Evolutionary conservation across 2,888 invertebrate genomes (phyloP).

Genomic region (Formica aserva): DNA sequence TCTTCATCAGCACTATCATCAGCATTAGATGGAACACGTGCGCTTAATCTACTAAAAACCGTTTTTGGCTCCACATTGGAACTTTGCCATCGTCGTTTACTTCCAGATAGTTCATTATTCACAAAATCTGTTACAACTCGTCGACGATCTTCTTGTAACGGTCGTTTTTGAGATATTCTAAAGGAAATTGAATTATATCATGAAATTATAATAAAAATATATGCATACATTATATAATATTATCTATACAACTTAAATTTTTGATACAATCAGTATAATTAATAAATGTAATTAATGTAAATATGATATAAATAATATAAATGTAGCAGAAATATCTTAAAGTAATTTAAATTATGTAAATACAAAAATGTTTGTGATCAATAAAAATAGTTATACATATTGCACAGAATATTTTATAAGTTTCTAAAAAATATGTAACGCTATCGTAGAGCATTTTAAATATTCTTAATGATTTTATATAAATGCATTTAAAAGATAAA

Average conservation of each 20-base stretch:
- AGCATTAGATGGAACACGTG: constrained; percentile 83
- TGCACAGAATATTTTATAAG: not conserved
- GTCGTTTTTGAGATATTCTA: constrained; percentile 81
- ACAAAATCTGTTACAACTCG: constrained; percentile 79
- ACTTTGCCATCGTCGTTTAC: constrained; percentile 82
- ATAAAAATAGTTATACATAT: not conserved
- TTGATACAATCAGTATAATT: not conserved
- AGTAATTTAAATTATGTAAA: not conserved
- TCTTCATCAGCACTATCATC: constrained; percentile 85
- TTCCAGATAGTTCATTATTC: constrained; percentile 79
- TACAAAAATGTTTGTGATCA: not conserved
- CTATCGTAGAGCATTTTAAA: not conserved
- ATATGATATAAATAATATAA: not conserved
- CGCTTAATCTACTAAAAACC: constrained; percentile 84
- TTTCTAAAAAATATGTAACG: not conserved
- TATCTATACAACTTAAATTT: not conserved
- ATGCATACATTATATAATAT: not conserved
- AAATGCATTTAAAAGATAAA: not conserved
- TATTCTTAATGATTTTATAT: not conserved
- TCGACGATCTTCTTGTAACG: constrained; percentile 83
- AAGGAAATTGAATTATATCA: constrained; percentile 23
- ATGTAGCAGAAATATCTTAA: not conserved
- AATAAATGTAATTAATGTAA: not conserved
- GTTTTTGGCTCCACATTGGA: constrained; percentile 83
- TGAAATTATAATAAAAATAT: constrained; percentile 4